Conservation (phyloP, 2,888 invertebrate genomes). For the Drosophila recens region DNA sequence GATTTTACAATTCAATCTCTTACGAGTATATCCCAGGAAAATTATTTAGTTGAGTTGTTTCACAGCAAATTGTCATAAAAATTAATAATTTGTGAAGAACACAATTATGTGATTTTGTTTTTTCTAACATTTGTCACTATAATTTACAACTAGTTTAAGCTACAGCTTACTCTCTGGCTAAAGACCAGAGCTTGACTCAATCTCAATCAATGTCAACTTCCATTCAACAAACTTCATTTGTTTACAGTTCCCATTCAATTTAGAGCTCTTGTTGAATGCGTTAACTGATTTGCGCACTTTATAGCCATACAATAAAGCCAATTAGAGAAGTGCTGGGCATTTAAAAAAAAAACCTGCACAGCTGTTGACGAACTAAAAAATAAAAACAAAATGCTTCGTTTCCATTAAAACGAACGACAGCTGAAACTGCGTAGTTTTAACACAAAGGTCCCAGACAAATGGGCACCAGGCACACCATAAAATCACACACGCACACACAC, state of each 20-base stretch:
- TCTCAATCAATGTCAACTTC: background rate
- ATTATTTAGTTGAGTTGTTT: too few relatives aligned
- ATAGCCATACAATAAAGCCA: conserved; percentile 1
- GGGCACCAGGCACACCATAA: conserved; percentile 61
- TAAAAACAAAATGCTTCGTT: conserved; percentile 11
- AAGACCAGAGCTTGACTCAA: conserved; percentile 1
- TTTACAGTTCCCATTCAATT: background rate
- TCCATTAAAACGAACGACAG: conserved; percentile 4
- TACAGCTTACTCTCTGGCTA: background rate
- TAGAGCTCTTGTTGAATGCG: conserved; percentile 1
- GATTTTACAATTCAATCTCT: too few relatives aligned
- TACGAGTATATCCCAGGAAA: too few relatives aligned
- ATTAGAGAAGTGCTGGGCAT: background rate
- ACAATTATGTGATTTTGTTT: background rate
- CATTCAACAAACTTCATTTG: background rate
- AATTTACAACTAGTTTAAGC: background rate
- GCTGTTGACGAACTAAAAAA: conserved; percentile 13
- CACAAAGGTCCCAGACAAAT: conserved; percentile 60
- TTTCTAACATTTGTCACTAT: background rate
- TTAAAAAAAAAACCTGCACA: conserved; percentile 6
- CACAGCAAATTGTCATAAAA: too few relatives aligned
- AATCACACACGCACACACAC: conserved; percentile 24
- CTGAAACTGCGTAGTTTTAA: conserved; percentile 58
- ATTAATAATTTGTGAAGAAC: too few relatives aligned
- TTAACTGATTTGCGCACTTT: conserved; percentile 7